phyloP scores from a whole-genome alignment of 2,797 vertebrate species.

The Bucorvus abyssinicus region DNA sequence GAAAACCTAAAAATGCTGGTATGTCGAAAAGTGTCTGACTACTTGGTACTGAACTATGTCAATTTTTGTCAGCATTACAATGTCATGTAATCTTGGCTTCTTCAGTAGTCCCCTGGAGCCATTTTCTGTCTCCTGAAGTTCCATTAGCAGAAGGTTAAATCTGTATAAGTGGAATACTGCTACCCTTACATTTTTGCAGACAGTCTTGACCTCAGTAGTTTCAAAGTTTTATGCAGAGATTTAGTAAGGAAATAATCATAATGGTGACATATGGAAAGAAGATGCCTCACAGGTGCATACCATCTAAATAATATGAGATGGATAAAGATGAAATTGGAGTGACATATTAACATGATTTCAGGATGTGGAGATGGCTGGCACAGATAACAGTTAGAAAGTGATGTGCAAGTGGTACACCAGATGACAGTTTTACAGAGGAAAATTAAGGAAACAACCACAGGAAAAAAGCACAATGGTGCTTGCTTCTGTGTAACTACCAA shows the following conservation, averaged over 20 bases:
- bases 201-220: not conserved
- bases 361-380: rapidly evolving
- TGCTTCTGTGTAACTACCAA: not conserved
- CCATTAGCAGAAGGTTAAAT: not conserved
- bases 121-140: not conserved
- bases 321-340: not conserved
- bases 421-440: not conserved
- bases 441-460: not conserved
- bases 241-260: not conserved
- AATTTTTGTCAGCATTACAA: not conserved
- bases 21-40: not conserved
- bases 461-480: not conserved
- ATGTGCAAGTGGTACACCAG: not conserved
- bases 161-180: not conserved
- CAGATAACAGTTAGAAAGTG: not conserved
- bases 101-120: not conserved
- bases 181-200: not conserved
- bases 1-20: not conserved
- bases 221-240: not conserved
- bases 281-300: not conserved
- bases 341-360: not conserved
- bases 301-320: not conserved
- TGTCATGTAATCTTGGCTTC: not conserved
- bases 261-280: not conserved
- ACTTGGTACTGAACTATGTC: not conserved